Conservation (phyloP, 2,797 vertebrate species). For the Mormyrus hasselquistii region DNA sequence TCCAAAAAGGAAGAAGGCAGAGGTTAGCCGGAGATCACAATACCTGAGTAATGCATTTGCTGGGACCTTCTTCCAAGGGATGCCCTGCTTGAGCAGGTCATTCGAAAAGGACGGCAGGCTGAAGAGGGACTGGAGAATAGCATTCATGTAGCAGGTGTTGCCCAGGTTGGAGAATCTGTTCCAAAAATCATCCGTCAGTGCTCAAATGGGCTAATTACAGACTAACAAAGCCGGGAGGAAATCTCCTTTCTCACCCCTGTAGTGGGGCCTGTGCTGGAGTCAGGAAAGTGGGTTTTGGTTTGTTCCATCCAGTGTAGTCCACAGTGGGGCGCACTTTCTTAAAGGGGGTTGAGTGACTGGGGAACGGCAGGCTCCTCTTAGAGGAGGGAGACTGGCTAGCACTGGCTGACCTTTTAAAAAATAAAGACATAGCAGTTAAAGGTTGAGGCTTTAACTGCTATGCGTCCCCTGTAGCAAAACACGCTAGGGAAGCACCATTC, state of each 20-base stretch:
- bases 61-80: constrained; percentile 91
- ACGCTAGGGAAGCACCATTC: background rate
- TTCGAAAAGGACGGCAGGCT: constrained; percentile 94
- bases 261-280: constrained; percentile 80
- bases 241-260: constrained; percentile 72
- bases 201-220: background rate
- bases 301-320: constrained; percentile 96
- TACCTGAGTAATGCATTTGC: constrained; percentile 91
- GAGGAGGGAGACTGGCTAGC: constrained; percentile 67
- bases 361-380: constrained; percentile 84
- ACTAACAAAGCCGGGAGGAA: background rate
- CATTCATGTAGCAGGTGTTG: constrained; percentile 99
- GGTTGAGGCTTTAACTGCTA: background rate
- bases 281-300: constrained; percentile 72
- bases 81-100: constrained; percentile 89
- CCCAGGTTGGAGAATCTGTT: constrained; percentile 93
- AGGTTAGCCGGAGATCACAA: background rate
- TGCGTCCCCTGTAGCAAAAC: background rate
- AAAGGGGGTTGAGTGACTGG: constrained; percentile 85
- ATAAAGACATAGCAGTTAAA: background rate
- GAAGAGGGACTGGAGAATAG: constrained; percentile 95
- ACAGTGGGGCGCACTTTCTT: constrained; percentile 84
- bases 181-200: background rate
- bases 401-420: constrained; percentile 61
- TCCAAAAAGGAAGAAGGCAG: background rate